phyloP scores from a whole-genome alignment of 2,113 vertebrate species.

The Amblyornis subalaris region DNA sequence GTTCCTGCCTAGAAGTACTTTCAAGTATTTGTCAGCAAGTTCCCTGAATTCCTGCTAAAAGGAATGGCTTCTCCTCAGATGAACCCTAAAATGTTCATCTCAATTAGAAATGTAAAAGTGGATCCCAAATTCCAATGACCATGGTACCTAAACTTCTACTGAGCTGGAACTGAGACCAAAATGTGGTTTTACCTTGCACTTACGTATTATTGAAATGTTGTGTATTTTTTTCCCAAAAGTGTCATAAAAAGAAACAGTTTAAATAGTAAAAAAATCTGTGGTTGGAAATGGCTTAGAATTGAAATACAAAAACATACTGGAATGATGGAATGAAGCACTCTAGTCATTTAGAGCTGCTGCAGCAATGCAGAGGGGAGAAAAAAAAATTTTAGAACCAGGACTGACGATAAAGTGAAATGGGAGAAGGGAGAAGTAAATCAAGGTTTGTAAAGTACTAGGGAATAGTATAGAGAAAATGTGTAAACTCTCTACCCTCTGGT shows the following conservation, averaged over 20 bases:
- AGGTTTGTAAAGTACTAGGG: neutral
- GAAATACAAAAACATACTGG: neutral
- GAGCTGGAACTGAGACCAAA: neutral
- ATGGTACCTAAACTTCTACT: neutral
- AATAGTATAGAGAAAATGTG: neutral
- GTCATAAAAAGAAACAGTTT: neutral
- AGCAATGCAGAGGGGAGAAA: neutral
- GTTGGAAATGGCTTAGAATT: neutral
- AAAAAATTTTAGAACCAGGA: neutral
- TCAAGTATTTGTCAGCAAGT: neutral
- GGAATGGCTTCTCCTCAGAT: neutral
- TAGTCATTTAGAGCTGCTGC: neutral
- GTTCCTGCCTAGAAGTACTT: neutral
- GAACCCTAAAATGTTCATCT: neutral
- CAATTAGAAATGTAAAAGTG: neutral
- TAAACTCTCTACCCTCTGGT: neutral
- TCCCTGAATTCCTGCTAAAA: neutral
- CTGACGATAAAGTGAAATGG: neutral
- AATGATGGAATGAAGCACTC: slow-evolving; percentile 1
- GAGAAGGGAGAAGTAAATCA: neutral
- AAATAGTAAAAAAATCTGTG: neutral
- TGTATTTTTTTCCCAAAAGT: neutral
- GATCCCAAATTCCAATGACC: neutral
- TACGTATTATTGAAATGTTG: neutral
- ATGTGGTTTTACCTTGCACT: neutral